phyloP scores from a whole-genome alignment of 2,113 vertebrate species.

The Coregonus clupeaformis region DNA sequence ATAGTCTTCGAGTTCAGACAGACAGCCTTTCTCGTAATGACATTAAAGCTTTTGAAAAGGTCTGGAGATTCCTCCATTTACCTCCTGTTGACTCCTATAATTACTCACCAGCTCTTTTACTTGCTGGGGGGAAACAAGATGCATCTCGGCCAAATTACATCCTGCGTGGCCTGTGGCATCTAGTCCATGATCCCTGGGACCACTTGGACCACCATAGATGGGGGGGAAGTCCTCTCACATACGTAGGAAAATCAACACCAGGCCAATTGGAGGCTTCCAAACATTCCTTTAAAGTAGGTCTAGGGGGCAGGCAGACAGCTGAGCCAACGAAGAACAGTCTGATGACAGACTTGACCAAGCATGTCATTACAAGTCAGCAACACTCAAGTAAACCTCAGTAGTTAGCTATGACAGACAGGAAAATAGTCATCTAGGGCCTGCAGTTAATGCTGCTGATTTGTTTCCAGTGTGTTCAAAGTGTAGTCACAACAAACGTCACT shows the following conservation, averaged over 20 bases:
- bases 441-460: conserved; percentile 53
- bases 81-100: conserved; percentile 17
- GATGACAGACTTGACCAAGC: conserved; percentile 61
- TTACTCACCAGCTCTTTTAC: conserved; percentile 15
- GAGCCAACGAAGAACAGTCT: conserved; percentile 21
- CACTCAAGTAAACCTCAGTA: conserved; percentile 17
- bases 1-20: neutral
- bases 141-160: conserved; percentile 31
- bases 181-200: conserved; percentile 9
- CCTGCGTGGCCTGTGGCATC: neutral
- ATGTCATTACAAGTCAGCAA: conserved; percentile 62
- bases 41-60: conserved; percentile 17
- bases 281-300: neutral
- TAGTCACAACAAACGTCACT: conserved; percentile 29
- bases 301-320: neutral
- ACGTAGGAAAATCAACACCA: too few relatives aligned
- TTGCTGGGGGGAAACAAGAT: conserved; percentile 37
- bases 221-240: neutral
- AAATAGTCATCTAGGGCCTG: conserved; percentile 50
- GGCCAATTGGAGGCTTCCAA: neutral
- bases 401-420: conserved; percentile 17
- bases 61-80: conserved; percentile 23
- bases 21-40: neutral
- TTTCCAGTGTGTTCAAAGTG: conserved; percentile 19
- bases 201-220: conserved; percentile 14